Percentiles rank a stretch among this genome's conserved stretches.
These are phyloP conservation scores for Sisor rabdophorus DNA, from an alignment of 2,113 vertebrate species.

Conservation along the genomic window DNA sequence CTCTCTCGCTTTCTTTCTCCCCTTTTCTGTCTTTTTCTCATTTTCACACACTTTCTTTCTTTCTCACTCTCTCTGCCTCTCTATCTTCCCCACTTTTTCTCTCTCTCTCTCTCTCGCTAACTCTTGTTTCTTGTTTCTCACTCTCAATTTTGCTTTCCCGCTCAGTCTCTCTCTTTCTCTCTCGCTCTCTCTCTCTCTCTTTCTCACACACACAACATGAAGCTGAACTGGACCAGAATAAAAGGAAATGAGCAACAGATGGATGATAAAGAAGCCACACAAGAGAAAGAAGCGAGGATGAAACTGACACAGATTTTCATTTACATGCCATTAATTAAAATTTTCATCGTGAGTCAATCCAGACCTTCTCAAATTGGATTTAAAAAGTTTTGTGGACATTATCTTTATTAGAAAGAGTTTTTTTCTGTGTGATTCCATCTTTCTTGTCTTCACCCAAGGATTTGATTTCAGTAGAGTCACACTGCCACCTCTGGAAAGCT, in stretches of 20 bases:
- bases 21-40: no score
- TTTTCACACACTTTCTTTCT: no score
- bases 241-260: conserved; percentile 68
- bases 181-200: no score
- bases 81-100: no score
- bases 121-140: no score
- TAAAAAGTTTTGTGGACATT: conserved; percentile 10
- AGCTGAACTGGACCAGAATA: conserved; percentile 36
- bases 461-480: conserved; percentile 51
- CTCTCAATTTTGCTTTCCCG: not conserved
- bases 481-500: conserved; percentile 49
- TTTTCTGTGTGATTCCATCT: no score
- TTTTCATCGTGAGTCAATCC: conserved; percentile 25
- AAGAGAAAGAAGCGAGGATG: conserved; percentile 53
- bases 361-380: conserved; percentile 15
- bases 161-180: no score
- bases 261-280: conserved; percentile 57
- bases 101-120: no score
- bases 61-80: no score
- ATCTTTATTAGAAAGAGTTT: not conserved
- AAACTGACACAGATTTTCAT: conserved; percentile 40
- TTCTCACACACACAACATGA: not conserved
- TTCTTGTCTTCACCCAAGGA: no score
- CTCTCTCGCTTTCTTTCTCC: no score
- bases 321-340: conserved; percentile 40